A percentile compares a stretch with the other conserved stretches of the same genome.
Evolutionary conservation across 2,113 vertebrate genomes (phyloP).

Genomic region (Erpornis zantholeuca): DNA sequence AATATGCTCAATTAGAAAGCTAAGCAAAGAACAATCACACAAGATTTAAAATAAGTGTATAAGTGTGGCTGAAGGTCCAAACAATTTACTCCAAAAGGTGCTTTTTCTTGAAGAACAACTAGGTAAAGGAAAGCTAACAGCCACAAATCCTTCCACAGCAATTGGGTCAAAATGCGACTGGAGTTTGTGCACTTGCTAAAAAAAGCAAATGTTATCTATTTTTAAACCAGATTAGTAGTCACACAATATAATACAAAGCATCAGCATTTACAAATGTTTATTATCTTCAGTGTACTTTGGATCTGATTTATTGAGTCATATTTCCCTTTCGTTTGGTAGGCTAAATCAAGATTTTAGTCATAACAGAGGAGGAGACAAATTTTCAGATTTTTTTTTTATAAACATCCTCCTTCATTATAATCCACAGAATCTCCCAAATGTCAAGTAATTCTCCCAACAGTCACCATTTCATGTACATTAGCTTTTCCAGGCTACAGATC

Average conservation of each 20-base stretch:
- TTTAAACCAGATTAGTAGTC: conserved; percentile 43
- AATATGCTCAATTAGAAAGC: conserved; percentile 34
- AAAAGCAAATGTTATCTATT: conserved; percentile 12
- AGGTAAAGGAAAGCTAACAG: conserved; percentile 34
- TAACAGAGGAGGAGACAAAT: not conserved
- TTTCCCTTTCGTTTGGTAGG: not conserved
- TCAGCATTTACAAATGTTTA: not conserved
- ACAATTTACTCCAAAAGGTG: conserved; percentile 25
- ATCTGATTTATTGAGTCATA: not conserved
- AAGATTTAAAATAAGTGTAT: not conserved
- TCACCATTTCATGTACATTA: not conserved
- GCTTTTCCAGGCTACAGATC: not conserved
- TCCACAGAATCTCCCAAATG: not conserved
- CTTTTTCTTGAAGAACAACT: conserved; percentile 38
- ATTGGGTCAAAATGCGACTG: conserved; percentile 17
- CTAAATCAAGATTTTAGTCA: not conserved
- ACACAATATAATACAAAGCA: conserved; percentile 4
- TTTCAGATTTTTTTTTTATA: not conserved
- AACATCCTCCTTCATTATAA: not conserved
- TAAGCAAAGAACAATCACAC: not conserved
- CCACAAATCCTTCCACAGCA: conserved; percentile 34
- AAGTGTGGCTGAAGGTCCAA: not conserved
- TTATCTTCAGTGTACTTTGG: not conserved
- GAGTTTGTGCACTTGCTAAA: conserved; percentile 8
- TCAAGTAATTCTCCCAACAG: not conserved